Conservation (phyloP, 2,888 invertebrate genomes). For the Acleris laterana region DNA sequence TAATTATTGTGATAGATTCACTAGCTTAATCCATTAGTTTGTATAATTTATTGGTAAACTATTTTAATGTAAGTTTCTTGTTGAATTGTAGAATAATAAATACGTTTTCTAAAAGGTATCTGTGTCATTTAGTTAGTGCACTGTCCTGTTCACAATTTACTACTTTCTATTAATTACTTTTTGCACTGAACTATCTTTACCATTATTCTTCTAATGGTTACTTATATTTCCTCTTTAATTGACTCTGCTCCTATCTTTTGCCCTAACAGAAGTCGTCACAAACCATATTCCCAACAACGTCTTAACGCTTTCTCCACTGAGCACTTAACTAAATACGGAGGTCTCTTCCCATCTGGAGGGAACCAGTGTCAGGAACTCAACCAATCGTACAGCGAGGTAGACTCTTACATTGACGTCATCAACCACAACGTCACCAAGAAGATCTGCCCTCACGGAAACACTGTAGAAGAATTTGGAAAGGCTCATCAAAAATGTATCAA, state of each 20-base stretch:
- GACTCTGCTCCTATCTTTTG: slow-evolving; percentile 68
- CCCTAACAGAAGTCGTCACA: slow-evolving; percentile 80
- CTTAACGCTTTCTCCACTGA: slow-evolving; percentile 82
- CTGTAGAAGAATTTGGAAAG: slow-evolving; percentile 79
- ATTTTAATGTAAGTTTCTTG: slow-evolving; percentile 4
- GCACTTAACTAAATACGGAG: slow-evolving; percentile 79
- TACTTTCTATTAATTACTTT: slow-evolving; percentile 14
- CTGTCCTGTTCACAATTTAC: slow-evolving; percentile 9
- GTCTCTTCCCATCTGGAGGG: slow-evolving; percentile 77
- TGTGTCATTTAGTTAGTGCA: slow-evolving; percentile 6
- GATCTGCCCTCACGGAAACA: slow-evolving; percentile 76
- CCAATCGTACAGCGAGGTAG: slow-evolving; percentile 78
- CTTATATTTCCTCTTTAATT: slow-evolving; percentile 48
- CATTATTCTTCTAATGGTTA: slow-evolving; percentile 22
- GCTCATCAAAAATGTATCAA: slow-evolving; percentile 81
- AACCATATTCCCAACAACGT: slow-evolving; percentile 83
- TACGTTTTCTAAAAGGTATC: neutral
- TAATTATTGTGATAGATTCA: slow-evolving; percentile 29
- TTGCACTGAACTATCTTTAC: slow-evolving; percentile 16
- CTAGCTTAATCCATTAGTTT: slow-evolving; percentile 11
- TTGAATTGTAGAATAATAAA: slow-evolving; percentile 7
- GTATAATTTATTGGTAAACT: slow-evolving; percentile 11
- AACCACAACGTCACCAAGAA: slow-evolving; percentile 69
- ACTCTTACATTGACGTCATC: slow-evolving; percentile 77
- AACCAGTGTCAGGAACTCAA: slow-evolving; percentile 79